These are phyloP conservation scores for Colletes latitarsis DNA, from an alignment of 1,140 invertebrate species.

Conservation along the genomic window DNA sequence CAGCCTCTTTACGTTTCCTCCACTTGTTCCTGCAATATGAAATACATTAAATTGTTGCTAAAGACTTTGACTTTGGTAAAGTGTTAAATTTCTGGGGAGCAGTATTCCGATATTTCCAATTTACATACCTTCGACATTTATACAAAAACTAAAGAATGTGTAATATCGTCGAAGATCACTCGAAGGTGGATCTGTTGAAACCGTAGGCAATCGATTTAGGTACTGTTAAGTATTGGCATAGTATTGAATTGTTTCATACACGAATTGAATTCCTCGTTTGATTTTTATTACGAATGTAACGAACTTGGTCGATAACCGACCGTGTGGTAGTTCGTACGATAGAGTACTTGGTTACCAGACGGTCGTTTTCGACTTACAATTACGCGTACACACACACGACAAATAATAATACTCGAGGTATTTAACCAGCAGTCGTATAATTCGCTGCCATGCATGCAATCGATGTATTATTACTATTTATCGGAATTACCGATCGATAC, in stretches of 20 bases:
- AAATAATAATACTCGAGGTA: constrained; percentile 6
- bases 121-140: no score
- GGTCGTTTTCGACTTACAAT: background rate
- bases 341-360: background rate
- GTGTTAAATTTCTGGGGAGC: no score
- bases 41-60: no score
- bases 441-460: constrained; percentile 48
- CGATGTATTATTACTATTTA: constrained; percentile 46
- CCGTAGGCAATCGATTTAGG: background rate
- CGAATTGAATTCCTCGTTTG: background rate
- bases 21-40: no score
- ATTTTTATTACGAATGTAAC: constrained; percentile 6
- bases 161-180: background rate
- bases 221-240: background rate
- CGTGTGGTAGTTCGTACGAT: background rate
- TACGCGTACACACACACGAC: background rate
- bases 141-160: no score
- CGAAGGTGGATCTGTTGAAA: background rate
- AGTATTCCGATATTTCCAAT: no score
- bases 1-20: no score
- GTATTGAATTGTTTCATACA: background rate
- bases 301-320: background rate
- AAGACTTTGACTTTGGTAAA: no score
- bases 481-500: constrained; percentile 27
- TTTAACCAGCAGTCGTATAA: constrained; percentile 38